Evolutionary conservation across 35 echinoderm and acorn worm genomes (phyloP), one percentile per base, ranked within the genome.

Genomic region (Amphiura filiformis): DNA sequence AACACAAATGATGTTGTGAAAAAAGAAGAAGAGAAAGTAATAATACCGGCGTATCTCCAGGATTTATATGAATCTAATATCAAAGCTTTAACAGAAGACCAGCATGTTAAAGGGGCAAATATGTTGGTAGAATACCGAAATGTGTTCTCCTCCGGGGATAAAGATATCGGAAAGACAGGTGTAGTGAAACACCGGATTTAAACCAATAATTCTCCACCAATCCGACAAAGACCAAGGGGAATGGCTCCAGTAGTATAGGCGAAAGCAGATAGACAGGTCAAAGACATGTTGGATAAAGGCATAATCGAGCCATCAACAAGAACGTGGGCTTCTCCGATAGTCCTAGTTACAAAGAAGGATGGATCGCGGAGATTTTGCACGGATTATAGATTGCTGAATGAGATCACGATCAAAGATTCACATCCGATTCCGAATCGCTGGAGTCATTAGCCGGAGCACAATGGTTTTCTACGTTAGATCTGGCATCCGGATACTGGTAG

Each of bases 171-270:
- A 37, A 79, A 52, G 26, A 90, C 92, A 39, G 57, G 26, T 0
- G 12, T 94, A 9, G 75, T 87, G 0, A 82, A 88, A 34, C 92
- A 90, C 77, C n/a, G 41, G 0, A 93, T 94, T 12, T 77, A 94
- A 0, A 94, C 92, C 20, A 83, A 76, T 5, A 86, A 86, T 76
- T 35, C 82, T 31, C 22, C 3, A 12, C 92, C 87, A 32, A 90
- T 90, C 13, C 37, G 87, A 82, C 88, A 94, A 77, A 30, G 26
- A 41, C 82, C 92, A 0, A 35, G 86, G 37, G 42, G 92, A 42
- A 34, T 85, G 20, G 80, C 86, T 39, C 23, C 64, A 3, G 0
- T 13, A 17, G 2, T 78, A 31, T 47, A 82, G 82, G 65, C 34
- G 0, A 84, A 79, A 57, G 56, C 17, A 32, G 80, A 52, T 31